These are phyloP conservation scores for Ciona savignyi DNA, from an alignment of 23 tunicate genomes.

Conservation along the genomic window DNA sequence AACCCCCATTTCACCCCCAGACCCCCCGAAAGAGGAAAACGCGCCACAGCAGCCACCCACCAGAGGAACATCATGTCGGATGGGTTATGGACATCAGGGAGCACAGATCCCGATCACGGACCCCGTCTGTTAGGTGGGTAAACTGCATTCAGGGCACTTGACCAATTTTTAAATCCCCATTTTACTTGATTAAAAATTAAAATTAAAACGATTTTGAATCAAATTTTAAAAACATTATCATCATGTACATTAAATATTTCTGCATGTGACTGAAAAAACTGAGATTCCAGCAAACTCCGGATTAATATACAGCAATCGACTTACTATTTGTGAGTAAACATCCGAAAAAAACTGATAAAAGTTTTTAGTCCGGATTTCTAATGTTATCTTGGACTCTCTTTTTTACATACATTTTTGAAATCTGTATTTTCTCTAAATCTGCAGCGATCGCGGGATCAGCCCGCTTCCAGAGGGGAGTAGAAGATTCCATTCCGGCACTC, in stretches of 20 bases:
- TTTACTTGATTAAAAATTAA: neutral
- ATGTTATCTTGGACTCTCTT: neutral
- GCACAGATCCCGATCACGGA: conserved; percentile 63
- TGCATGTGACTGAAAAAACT: too few species aligned
- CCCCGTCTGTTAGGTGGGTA: conserved; percentile 73
- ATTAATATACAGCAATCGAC: too few species aligned
- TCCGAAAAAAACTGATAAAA: neutral
- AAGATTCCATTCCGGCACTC: conserved; percentile 15
- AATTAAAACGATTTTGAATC: too few species aligned
- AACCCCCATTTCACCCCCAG: too few species aligned
- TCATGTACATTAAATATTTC: too few species aligned
- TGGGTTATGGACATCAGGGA: conserved; percentile 85
- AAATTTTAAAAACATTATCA: too few species aligned
- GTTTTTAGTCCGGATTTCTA: neutral
- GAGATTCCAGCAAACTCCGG: too few species aligned
- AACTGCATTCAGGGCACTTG: neutral
- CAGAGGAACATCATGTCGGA: conserved; percentile 81
- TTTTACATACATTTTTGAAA: neutral
- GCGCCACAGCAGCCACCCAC: conserved; percentile 87
- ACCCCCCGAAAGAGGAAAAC: conserved; percentile 90
- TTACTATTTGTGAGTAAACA: too few species aligned
- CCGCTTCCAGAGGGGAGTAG: conserved; percentile 14
- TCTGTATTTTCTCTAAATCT: neutral
- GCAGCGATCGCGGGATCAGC: conserved; percentile 25
- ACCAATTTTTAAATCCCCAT: neutral